Evolutionary conservation across 2,113 vertebrate species (phyloP), one percentile per base, ranked within the genome.

Genomic region (Phrynosoma platyrhinos): DNA sequence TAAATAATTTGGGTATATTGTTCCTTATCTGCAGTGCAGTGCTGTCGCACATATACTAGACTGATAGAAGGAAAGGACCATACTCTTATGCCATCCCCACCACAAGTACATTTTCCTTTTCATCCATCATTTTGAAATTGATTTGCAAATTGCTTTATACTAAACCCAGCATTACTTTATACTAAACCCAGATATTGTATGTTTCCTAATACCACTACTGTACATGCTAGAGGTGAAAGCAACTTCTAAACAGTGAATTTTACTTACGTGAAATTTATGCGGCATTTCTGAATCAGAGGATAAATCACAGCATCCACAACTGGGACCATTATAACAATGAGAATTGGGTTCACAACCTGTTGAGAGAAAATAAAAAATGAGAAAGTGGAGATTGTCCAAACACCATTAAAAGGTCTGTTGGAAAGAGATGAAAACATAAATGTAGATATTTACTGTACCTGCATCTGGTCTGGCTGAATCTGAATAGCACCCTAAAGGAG

Each of bases 401-500:
- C 4, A 58, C 85, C 53, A 27, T 74, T 71, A 40, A 55, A 81
- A 52, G 76, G 13, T n/a, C 9, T 87, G 62, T 13, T 27, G 52
- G 14, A 93, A 91, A 20, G 55, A 83, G 27, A 85, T 91, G 52
- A 55, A 86, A 21, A 88, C 90, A 86, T 23, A 1, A 64, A 55
- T 21, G 2, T 7, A 20, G 0, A 8, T 2, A 27, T 68, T 82
- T 80, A 55, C 72, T 76, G 0, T 94, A 99, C 98, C 97, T 99
- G 98, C 98, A 99, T 99, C 92, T 99, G 98, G 89, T 99, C 98
- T 1, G 99, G 99, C 93, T 98, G 97, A 87, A 99, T 92, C 25
- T 97, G 91, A 53, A 99, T 20, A 1, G 12, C 0, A 79, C 98
- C 98, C 98, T 99, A 92, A 62, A 94, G 84, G 40, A 87, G 52